phyloP scores from a whole-genome alignment of 2,797 vertebrate species.

The Lophius americanus region DNA sequence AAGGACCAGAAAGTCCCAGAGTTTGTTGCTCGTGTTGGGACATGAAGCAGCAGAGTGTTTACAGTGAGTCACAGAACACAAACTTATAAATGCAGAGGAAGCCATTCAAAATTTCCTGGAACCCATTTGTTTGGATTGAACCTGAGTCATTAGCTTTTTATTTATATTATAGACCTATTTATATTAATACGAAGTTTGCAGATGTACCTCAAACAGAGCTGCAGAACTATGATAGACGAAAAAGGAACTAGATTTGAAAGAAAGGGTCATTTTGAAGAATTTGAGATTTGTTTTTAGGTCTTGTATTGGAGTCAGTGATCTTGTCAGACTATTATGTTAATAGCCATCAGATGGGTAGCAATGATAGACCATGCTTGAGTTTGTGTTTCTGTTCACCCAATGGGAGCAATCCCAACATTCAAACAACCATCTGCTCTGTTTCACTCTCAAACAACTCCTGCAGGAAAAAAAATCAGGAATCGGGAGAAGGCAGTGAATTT shows the following conservation, averaged over 20 bases:
- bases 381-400: no score
- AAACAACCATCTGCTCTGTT: no score
- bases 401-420: no score
- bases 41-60: conserved; percentile 56
- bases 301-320: no score
- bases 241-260: not conserved
- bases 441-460: no score
- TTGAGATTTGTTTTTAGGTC: no score
- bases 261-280: no score
- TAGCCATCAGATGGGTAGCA: no score
- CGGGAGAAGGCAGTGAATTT: no score
- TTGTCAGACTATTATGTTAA: no score
- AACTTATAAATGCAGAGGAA: not conserved
- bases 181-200: not conserved
- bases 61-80: conserved; percentile 29
- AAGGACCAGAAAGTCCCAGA: conserved; percentile 61
- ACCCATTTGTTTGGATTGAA: not conserved
- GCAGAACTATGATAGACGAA: not conserved
- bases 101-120: not conserved
- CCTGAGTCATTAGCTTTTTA: not conserved
- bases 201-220: not conserved
- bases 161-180: not conserved
- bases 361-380: no score
- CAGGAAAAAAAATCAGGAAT: no score
- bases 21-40: conserved; percentile 51